A percentile compares a stretch with the other conserved stretches of the same genome.
Conservation (phyloP, 2,888 invertebrate genomes). For the Nomada ruficornis region DNA sequence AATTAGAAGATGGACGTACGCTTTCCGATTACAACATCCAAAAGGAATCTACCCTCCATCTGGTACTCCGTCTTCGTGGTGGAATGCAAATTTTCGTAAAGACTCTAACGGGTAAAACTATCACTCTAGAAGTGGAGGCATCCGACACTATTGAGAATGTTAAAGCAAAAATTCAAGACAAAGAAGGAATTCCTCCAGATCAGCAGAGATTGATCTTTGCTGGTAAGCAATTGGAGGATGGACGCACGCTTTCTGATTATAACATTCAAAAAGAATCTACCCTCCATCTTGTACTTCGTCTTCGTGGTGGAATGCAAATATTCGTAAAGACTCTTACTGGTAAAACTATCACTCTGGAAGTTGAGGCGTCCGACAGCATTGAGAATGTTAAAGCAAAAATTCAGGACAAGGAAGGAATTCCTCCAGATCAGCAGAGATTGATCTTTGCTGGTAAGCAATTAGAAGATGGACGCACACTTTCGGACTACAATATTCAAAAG, state of each 20-base stretch:
- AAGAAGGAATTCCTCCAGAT: constrained; percentile 72
- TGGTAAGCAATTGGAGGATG: constrained; percentile 74
- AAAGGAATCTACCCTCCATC: constrained; percentile 72
- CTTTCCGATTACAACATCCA: constrained; percentile 75
- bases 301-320: constrained; percentile 73
- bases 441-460: constrained; percentile 98
- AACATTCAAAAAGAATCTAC: constrained; percentile 76
- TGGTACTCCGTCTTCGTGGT: constrained; percentile 70
- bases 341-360: constrained; percentile 67
- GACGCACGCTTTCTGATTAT: constrained; percentile 72
- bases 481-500: constrained; percentile 98
- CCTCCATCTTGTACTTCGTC: constrained; percentile 70
- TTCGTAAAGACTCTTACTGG: constrained; percentile 67
- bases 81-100: constrained; percentile 77
- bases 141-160: constrained; percentile 71
- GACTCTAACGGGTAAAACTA: constrained; percentile 73
- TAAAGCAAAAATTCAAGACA: constrained; percentile 72
- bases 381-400: constrained; percentile 71
- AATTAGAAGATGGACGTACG: constrained; percentile 71
- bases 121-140: constrained; percentile 72
- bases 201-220: constrained; percentile 75
- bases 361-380: constrained; percentile 71
- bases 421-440: constrained; percentile 93
- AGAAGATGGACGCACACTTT: constrained; percentile 96
- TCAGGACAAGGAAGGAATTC: constrained; percentile 86